phyloP scores from a whole-genome alignment of 2,888 invertebrate genomes.

The Ommatoiulus sabulosus region DNA sequence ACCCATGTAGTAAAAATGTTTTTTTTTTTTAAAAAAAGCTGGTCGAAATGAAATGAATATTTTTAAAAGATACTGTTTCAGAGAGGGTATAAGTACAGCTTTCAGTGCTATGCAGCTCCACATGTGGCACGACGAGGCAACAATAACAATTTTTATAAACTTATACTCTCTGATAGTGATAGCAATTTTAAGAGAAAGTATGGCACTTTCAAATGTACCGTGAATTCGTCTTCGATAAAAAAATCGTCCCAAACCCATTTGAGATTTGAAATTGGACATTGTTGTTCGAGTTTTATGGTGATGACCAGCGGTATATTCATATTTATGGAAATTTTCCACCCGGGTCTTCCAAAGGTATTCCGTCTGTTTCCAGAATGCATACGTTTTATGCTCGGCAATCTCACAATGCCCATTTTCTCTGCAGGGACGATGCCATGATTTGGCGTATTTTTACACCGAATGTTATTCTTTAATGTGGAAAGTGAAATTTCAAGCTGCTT shows the following conservation, averaged over 20 bases:
- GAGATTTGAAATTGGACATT: not conserved
- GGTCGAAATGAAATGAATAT: too few species aligned
- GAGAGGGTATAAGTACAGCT: too few species aligned
- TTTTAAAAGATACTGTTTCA: too few species aligned
- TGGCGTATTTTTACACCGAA: conserved; percentile 14
- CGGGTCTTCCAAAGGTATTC: not conserved
- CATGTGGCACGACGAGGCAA: not conserved
- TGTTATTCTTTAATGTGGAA: conserved; percentile 1
- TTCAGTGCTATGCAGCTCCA: too few species aligned
- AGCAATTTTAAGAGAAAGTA: not conserved
- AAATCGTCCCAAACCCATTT: not conserved
- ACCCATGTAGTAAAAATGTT: too few species aligned
- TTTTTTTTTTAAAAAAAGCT: too few species aligned
- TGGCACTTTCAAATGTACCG: not conserved
- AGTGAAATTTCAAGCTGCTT: conserved; percentile 15
- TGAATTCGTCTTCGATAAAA: not conserved
- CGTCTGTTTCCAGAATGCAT: not conserved
- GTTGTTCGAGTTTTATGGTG: not conserved
- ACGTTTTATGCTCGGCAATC: not conserved
- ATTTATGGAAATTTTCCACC: not conserved
- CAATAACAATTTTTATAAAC: not conserved
- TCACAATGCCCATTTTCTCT: not conserved
- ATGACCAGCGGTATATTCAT: not conserved
- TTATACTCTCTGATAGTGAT: not conserved
- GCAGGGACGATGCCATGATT: not conserved